Base-by-base conservation (phyloP, 2,113 vertebrate genomes). In the Hiodon alosoides region DNA sequence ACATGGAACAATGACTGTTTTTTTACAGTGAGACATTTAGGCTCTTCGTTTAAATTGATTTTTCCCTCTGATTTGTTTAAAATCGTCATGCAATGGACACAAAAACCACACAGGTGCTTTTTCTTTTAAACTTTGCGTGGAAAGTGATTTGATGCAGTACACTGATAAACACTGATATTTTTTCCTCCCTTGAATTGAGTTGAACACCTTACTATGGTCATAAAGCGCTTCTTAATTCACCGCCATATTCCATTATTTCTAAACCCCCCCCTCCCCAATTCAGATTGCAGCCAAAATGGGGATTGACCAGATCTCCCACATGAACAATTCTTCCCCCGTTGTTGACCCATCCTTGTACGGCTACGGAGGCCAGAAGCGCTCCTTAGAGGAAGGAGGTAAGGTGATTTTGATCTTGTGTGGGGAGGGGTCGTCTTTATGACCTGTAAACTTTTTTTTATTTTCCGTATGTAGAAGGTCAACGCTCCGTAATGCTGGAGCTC, bases 251-350 rank as follows among this genome's bases (percentile, higher is more conserved):
- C 31, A 31, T 31, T 31, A 46, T 51, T 4, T 14, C 2, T 67
- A 57, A 13, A 4, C 10, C 11, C 8, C 59, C 8, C 17, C 47
- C 10, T 67, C 5, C 81, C 61, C 67, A 76, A 78, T 81, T 16
- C 86, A 98, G 96, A 98, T 99, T 91, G 95, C 95, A 90, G 95
- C 94, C 90, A 98, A 98, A 89, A 97, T 98, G 88, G 94, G 92
- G 79, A 88, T 87, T 75, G 96, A 98, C 86, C 92, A 90, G 83
- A 93, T 96, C 88, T 90, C 95, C 89, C 95, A 96, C 90, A 91
- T 98, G 91, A 98, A 96, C 89, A 97, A 93, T 83, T 93, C 95
- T 54, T 89, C 95, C 78, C 91, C 95, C 0, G 92, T 95, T 59
- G 89, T 98, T 82, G 96, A 98, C 84, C 92, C 94, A 0, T 94